Evolutionary conservation across 2,113 vertebrate species (phyloP).

Genomic region (Macroglossus sobrinus): DNA sequence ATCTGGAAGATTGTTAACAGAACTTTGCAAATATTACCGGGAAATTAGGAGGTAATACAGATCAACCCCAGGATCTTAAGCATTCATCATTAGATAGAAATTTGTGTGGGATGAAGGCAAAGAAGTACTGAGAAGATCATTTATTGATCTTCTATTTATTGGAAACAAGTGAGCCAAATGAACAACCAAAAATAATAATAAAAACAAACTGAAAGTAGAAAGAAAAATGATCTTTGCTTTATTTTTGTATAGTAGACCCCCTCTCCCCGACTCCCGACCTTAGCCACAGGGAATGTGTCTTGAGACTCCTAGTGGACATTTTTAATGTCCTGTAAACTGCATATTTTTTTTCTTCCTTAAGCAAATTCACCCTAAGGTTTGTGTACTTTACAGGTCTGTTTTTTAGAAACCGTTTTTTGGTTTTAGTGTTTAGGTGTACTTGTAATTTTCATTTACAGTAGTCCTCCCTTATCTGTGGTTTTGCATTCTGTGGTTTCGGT

Average conservation of each 20-base stretch:
- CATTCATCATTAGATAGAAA: not conserved
- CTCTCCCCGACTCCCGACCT: too few species aligned
- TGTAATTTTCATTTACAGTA: not conserved
- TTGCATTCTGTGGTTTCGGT: not conserved
- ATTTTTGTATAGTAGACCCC: not conserved
- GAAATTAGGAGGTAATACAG: not conserved
- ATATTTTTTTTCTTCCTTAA: not conserved
- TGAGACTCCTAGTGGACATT: not conserved
- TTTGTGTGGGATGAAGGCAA: not conserved
- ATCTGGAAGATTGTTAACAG: not conserved
- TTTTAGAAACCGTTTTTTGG: not conserved
- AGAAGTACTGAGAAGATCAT: not conserved
- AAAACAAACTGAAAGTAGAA: not conserved
- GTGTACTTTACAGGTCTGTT: not conserved
- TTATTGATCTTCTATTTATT: too few species aligned
- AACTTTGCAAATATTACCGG: not conserved
- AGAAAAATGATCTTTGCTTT: not conserved
- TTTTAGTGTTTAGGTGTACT: not conserved
- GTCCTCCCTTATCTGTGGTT: not conserved
- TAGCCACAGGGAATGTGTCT: not conserved
- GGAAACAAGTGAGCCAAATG: not conserved
- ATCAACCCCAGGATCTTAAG: not conserved
- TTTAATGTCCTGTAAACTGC: not conserved
- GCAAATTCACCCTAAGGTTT: not conserved
- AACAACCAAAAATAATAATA: not conserved